phyloP scores from a whole-genome alignment of 2,888 invertebrate species.

The Drosophila acutilabella region DNA sequence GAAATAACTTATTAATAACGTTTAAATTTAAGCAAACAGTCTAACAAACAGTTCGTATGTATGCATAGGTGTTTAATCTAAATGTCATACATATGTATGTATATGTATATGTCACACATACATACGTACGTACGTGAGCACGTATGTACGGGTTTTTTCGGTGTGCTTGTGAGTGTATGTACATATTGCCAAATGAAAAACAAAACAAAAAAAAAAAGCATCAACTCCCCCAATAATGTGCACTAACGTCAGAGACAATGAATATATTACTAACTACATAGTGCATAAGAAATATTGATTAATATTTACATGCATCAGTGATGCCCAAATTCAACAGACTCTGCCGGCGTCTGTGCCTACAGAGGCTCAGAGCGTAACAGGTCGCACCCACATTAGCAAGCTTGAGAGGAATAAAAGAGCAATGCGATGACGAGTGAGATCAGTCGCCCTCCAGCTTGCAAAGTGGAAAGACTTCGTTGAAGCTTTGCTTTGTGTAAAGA shows the following conservation, averaged over 20 bases:
- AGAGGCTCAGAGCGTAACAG: no score
- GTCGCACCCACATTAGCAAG: no score
- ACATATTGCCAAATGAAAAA: conserved; percentile 25
- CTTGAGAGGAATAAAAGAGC: no score
- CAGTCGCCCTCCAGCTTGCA: no score
- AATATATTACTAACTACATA: conserved; percentile 1
- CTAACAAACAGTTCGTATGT: background rate
- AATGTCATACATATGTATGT: background rate
- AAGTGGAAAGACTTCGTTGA: no score
- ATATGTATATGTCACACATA: conserved; percentile 21
- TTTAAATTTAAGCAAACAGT: conserved; percentile 25
- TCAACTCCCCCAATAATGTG: background rate
- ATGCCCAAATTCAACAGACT: no score
- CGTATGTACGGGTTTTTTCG: conserved; percentile 1
- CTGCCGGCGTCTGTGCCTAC: no score
- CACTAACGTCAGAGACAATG: background rate
- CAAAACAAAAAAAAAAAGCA: conserved; percentile 6
- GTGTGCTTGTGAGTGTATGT: conserved; percentile 16
- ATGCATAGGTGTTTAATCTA: conserved; percentile 25
- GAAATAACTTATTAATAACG: conserved; percentile 26
- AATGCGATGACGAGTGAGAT: no score
- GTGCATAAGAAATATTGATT: no score
- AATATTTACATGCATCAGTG: no score
- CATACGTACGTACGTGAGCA: conserved; percentile 4
- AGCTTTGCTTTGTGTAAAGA: no score